Conservation (phyloP, 2,113 vertebrate species). For the Lethenteron camtschaticum region DNA sequence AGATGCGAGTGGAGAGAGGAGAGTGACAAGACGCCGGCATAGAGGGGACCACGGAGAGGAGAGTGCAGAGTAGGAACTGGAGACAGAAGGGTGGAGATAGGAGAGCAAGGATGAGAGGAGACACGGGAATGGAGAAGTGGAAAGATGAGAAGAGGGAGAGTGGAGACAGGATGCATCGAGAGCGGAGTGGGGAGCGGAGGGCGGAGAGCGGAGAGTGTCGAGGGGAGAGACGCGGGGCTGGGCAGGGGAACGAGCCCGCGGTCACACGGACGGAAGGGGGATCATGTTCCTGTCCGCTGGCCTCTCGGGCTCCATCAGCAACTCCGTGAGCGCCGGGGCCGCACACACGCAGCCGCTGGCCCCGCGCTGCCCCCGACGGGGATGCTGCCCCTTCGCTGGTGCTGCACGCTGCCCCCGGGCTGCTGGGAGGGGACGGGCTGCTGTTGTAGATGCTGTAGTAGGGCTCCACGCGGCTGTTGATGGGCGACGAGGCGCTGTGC, state of each 20-base stretch:
- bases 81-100: background rate
- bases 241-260: background rate
- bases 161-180: background rate
- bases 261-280: too few relatives aligned
- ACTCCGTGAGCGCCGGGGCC: too few relatives aligned
- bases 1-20: background rate
- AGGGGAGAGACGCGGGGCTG: background rate
- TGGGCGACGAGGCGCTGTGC: conserved; percentile 62
- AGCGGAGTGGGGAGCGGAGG: background rate
- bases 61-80: background rate
- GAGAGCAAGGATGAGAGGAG: background rate
- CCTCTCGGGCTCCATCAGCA: too few relatives aligned
- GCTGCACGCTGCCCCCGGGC: conserved; percentile 43
- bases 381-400: too few relatives aligned
- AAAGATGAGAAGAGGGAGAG: background rate
- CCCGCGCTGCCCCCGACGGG: too few relatives aligned
- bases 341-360: too few relatives aligned
- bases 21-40: background rate
- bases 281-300: too few relatives aligned
- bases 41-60: background rate
- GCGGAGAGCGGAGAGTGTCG: background rate
- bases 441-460: conserved; percentile 91
- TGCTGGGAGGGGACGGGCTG: conserved; percentile 39
- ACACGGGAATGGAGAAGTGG: background rate
- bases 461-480: conserved; percentile 78